These are phyloP conservation scores for Athripsodes cinereus DNA, from an alignment of 2,888 invertebrate species.

Conservation along the genomic window DNA sequence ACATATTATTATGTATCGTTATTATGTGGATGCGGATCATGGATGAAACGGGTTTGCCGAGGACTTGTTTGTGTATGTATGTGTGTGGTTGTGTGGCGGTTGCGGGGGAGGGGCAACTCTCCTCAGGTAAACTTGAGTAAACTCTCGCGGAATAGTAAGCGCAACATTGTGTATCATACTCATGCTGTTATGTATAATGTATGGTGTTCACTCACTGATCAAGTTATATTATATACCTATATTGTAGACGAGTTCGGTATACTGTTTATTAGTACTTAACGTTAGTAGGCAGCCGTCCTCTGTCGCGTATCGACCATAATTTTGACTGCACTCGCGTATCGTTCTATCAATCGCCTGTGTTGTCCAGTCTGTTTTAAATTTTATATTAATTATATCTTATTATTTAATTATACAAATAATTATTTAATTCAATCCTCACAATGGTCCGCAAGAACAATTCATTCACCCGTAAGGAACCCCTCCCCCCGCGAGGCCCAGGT, in stretches of 20 bases:
- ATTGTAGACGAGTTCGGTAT: too few species aligned
- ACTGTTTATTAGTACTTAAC: too few species aligned
- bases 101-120: not conserved
- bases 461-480: not conserved
- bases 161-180: too few species aligned
- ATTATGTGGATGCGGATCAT: too few species aligned
- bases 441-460: slow-evolving; percentile 13
- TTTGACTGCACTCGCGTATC: not conserved
- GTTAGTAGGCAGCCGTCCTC: slow-evolving; percentile 8
- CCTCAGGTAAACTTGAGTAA: not conserved
- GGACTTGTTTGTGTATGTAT: too few species aligned
- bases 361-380: not conserved
- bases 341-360: not conserved
- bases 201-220: too few species aligned
- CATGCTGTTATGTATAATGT: too few species aligned
- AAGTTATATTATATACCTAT: too few species aligned
- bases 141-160: too few species aligned
- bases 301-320: not conserved
- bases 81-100: not conserved
- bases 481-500: slow-evolving; percentile 7
- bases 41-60: not conserved
- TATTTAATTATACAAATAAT: not conserved
- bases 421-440: not conserved
- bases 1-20: too few species aligned
- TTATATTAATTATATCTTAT: not conserved